phyloP scores from a whole-genome alignment of 2,113 vertebrate species.

The Psophia crepitans region DNA sequence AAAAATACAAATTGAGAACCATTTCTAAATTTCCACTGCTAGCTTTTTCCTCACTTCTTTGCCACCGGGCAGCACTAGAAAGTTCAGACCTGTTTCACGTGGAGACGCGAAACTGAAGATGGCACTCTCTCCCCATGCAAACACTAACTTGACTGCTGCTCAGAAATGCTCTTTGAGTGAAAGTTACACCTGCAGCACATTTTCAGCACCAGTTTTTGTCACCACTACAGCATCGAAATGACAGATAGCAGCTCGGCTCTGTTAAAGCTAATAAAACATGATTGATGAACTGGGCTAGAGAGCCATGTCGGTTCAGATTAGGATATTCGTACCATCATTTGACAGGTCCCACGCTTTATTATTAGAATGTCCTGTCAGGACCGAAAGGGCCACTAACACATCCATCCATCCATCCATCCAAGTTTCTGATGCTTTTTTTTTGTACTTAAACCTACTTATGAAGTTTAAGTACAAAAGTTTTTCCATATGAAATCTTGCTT shows the following conservation, averaged over 20 bases:
- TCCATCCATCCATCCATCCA: constrained; percentile 58
- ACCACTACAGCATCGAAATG: constrained; percentile 50
- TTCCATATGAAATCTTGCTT: neutral
- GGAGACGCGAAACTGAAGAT: constrained; percentile 76
- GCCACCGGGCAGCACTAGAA: neutral
- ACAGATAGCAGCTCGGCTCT: constrained; percentile 61
- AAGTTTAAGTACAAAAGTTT: neutral
- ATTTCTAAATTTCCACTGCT: neutral
- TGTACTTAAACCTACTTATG: constrained; percentile 13
- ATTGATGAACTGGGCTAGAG: constrained; percentile 77
- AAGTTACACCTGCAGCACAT: constrained; percentile 72
- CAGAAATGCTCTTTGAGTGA: constrained; percentile 49
- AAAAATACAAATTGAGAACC: neutral
- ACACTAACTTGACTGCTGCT: neutral
- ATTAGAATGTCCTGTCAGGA: constrained; percentile 67
- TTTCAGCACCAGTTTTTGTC: constrained; percentile 65
- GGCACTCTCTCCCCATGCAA: constrained; percentile 77
- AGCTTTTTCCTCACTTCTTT: neutral
- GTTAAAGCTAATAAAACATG: constrained; percentile 72
- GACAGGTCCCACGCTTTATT: constrained; percentile 79
- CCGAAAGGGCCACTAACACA: constrained; percentile 58
- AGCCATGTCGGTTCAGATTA: constrained; percentile 79
- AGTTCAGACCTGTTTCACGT: neutral
- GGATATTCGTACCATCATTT: constrained; percentile 71
- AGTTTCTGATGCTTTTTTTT: constrained; percentile 56